Percentiles rank a stretch among this genome's conserved stretches.
Conservation (phyloP, 2,113 vertebrate species). For the Jacana jacana region DNA sequence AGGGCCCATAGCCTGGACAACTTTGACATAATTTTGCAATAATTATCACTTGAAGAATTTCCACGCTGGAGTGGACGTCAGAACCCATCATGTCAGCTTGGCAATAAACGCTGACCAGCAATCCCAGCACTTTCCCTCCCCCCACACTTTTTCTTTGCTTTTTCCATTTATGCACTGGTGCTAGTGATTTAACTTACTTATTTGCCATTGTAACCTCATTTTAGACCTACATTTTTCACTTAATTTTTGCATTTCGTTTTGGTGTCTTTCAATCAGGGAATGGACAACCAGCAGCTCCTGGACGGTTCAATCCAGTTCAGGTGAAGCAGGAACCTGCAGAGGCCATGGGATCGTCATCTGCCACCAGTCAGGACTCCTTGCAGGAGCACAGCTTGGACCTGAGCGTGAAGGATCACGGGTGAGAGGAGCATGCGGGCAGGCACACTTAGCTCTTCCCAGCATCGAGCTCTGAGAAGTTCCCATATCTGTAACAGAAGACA, state of each 20-base stretch:
- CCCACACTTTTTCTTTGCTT: not conserved
- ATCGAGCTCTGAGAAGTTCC: not conserved
- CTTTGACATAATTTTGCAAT: conserved; percentile 97
- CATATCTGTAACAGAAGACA: not conserved
- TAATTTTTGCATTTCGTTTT: not conserved
- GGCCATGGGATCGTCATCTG: conserved; percentile 32
- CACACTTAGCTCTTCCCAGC: not conserved
- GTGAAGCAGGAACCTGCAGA: conserved; percentile 89
- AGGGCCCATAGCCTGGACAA: conserved; percentile 87
- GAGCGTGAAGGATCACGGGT: conserved; percentile 93
- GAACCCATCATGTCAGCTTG: conserved; percentile 86
- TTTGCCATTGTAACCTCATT: not conserved
- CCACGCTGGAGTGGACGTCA: conserved; percentile 86
- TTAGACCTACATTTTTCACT: not conserved
- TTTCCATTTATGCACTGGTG: conserved; percentile 38
- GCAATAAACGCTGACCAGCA: conserved; percentile 90
- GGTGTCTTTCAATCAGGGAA: conserved; percentile 77
- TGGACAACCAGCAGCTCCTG: conserved; percentile 76
- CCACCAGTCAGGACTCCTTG: conserved; percentile 78
- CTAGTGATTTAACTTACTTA: not conserved
- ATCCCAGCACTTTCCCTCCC: conserved; percentile 70
- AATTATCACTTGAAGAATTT: conserved; percentile 98
- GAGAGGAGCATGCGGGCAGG: conserved; percentile 1
- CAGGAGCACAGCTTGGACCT: conserved; percentile 95
- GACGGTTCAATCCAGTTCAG: conserved; percentile 85